Percentiles rank a stretch among this genome's conserved stretches.
phyloP scores from a whole-genome alignment of 1,140 invertebrate species.

The Drosophila repletoides region DNA sequence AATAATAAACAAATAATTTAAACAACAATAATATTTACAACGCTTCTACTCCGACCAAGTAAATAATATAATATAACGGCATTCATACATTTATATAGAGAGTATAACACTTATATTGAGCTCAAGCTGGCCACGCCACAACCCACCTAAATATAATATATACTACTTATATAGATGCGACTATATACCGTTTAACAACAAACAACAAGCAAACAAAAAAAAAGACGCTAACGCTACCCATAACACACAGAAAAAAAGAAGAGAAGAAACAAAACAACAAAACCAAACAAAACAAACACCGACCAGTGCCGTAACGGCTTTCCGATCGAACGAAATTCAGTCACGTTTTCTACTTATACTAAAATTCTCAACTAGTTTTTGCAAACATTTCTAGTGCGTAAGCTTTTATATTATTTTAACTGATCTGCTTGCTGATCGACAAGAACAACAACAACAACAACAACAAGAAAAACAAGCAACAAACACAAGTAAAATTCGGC shows the following conservation, averaged over 20 bases:
- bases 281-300: constrained; percentile 26
- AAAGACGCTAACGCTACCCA: constrained; percentile 65
- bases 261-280: neutral
- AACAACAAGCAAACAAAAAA: constrained; percentile 19
- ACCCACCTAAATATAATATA: constrained; percentile 70
- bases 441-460: constrained; percentile 1
- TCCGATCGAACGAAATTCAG: constrained; percentile 37
- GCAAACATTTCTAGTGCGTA: constrained; percentile 57
- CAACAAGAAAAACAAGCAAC: constrained; percentile 15
- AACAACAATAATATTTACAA: constrained; percentile 15
- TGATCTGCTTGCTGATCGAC: no score
- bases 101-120: constrained; percentile 58
- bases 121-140: constrained; percentile 76
- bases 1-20: constrained; percentile 1
- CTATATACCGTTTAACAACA: constrained; percentile 25
- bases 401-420: constrained; percentile 45
- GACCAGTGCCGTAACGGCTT: constrained; percentile 49
- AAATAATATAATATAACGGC: constrained; percentile 31
- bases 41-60: constrained; percentile 70
- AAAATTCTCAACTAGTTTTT: constrained; percentile 62
- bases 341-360: constrained; percentile 33
- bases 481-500: constrained; percentile 35
- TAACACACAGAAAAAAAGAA: constrained; percentile 19
- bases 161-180: constrained; percentile 46
- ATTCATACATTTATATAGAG: constrained; percentile 35